Evolutionary conservation across 2,888 invertebrate species (phyloP), one percentile per base, ranked within the genome.

Genomic region (Calliphora vomitoria): DNA sequence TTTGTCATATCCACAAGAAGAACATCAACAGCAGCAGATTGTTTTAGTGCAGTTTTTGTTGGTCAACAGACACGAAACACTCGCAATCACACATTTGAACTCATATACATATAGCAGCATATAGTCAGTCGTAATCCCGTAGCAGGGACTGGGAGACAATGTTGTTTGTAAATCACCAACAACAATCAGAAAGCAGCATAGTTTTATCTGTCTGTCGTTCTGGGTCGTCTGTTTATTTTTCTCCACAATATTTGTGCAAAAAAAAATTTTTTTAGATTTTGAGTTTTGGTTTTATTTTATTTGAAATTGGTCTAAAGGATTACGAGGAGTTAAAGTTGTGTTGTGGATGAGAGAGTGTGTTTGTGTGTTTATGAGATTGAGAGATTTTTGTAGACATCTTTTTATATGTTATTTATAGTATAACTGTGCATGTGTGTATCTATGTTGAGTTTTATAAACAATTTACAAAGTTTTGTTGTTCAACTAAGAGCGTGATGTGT

Each of bases 381-480:
- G 53, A 71, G 20, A 8, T 53, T 71, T 71, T 53, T 50, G 53
- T 53, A 53, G 69, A 71, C 69, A 71, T 71, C 50, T 64, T 50
- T 75, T 47, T 62, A 10, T 35, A 15, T 75, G 5, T 25, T n/a
- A 53, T 1, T 71, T 11, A 5, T 18, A 35, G 20, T 38, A 4
- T 20, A 15, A 10, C 50, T 58, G n/a, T 35, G 47, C 35, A 50
- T 18, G 13, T 75, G 18, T 62, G 44, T 75, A 3, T 38, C 13
- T 71, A 35, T 55, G 41, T 72, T 35, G 62, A 35, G 18, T 62
- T 62, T 75, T 62, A 31, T 50, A 47, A 64, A 75, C 41, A 75
- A 47, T 64, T 75, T 58, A 50, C n/a, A 71, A 75, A 64, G 62
- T 75, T 75, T 62, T 64, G 50, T 75, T 75, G 62, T 64, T 64